Base-by-base conservation (phyloP, 2,113 vertebrate genomes). In the Mystacornis crossleyi region DNA sequence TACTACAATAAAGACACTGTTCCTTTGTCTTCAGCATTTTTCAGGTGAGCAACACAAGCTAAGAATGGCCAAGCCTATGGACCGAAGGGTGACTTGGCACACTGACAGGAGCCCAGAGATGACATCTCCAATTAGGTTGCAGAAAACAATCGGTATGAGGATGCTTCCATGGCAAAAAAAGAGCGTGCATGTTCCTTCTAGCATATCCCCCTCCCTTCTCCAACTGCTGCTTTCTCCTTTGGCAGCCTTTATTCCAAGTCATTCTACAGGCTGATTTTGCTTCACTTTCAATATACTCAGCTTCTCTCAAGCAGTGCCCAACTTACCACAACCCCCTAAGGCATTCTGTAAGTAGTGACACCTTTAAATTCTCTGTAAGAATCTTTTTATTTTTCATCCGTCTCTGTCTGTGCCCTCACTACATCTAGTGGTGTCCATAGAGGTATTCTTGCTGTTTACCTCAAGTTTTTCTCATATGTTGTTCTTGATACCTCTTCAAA, bases 341-440 rank as follows among this genome's bases (percentile, higher is more conserved):
- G 20, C 13, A 45, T 24, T 25, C 55, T 50, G 0, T 18, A 34
- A 69, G 18, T 31, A 80, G 2, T 73, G 11, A 58, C 14, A 54
- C 9, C 28, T 73, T 66, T 50, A 84, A 84, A 51, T 26, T 42
- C 18, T 33, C 48, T 57, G 3, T 6, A 43, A 57, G 12, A 11
- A 45, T 21, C 15, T 25, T 81, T 14, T 51, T n/a, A 13, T 43
- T 43, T 81, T 60, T 55, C 38, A 67, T 23, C 10, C 23, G 73
- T 81, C 26, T 73, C 34, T 58, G 1, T 31, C 14, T 23, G 3
- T 33, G 23, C 28, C 47, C 6, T 14, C 61, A 21, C 5, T 57
- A 36, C 34, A 36, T 1, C 2, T 2, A 81, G 29, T 15, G 9
- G 2, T 13, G 6, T n/a, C 28, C 48, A 38, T 4, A 43, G 17